Evolutionary conservation across 1,140 invertebrate genomes (phyloP).

Genomic region (Zelostemma sp.): DNA sequence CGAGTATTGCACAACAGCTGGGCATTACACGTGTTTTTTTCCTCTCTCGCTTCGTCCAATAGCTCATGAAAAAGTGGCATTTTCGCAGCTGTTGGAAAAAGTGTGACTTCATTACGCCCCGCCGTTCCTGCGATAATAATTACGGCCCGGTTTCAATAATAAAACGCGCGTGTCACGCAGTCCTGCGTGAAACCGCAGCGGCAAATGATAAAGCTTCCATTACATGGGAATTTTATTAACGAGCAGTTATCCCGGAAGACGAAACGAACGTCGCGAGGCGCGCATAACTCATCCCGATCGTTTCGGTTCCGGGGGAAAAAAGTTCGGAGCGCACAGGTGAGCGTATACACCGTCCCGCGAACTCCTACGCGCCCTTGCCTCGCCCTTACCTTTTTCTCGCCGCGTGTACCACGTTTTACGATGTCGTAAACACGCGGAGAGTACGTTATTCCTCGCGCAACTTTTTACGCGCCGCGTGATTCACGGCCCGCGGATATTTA

Average conservation of each 20-base stretch:
- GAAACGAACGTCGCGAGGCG: conserved; percentile 43
- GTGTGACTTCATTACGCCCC: background rate
- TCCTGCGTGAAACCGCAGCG: conserved; percentile 5
- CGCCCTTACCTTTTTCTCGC: conserved; percentile 5
- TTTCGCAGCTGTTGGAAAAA: conserved; percentile 45
- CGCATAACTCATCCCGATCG: conserved; percentile 54
- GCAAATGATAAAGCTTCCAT: conserved; percentile 45
- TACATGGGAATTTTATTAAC: conserved; percentile 57
- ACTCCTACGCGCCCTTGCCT: conserved; percentile 32
- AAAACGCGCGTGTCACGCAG: conserved; percentile 45
- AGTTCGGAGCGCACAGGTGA: conserved; percentile 29
- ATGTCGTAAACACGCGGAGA: conserved; percentile 19
- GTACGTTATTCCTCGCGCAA: conserved; percentile 12
- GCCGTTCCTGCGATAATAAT: conserved; percentile 33
- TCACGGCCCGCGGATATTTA: conserved; percentile 9
- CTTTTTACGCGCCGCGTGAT: conserved; percentile 6
- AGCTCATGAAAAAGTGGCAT: conserved; percentile 26
- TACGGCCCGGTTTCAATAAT: conserved; percentile 56
- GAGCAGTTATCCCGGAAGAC: conserved; percentile 58
- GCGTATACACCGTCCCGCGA: conserved; percentile 13
- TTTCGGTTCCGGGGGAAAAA: conserved; percentile 38
- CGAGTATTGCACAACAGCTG: conserved; percentile 48
- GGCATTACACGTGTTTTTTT: conserved; percentile 41
- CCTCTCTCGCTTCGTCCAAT: conserved; percentile 11
- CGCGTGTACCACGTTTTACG: conserved; percentile 22